A percentile compares a stretch with the other conserved stretches of the same genome.
Conservation (phyloP, 2,888 invertebrate species). For the Agrenia bidenticulata region DNA sequence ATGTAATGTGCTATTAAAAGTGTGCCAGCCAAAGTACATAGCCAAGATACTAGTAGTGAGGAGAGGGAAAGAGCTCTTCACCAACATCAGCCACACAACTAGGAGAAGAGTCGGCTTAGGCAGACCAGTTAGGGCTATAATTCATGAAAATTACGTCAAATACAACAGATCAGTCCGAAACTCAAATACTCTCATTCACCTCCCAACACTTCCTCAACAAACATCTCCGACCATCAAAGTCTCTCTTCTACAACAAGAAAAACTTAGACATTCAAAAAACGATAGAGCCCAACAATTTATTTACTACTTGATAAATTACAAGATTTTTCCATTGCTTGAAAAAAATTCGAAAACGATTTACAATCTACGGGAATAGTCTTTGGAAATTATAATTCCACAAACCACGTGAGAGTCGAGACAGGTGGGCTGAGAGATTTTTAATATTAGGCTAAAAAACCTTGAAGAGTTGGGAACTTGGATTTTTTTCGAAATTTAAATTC, state of each 20-base stretch:
- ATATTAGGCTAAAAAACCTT: no score
- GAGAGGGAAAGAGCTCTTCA: slow-evolving; percentile 4
- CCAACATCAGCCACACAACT: background rate
- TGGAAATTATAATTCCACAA: no score
- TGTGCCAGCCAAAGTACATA: slow-evolving; percentile 53
- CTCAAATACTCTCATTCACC: slow-evolving; percentile 12
- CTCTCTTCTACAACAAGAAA: background rate
- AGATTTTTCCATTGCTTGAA: no score
- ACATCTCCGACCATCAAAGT: background rate
- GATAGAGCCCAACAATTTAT: no score
- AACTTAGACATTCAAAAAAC: background rate
- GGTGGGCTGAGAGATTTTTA: no score
- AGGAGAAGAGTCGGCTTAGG: no score
- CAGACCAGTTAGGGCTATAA: slow-evolving; percentile 53
- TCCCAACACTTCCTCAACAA: slow-evolving; percentile 5
- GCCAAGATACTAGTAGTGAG: slow-evolving; percentile 20
- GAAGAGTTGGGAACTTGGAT: no score
- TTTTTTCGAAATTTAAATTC: no score
- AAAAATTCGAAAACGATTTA: no score
- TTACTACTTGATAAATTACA: no score
- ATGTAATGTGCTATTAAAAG: slow-evolving; percentile 55
- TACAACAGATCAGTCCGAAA: slow-evolving; percentile 39
- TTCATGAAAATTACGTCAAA: slow-evolving; percentile 56
- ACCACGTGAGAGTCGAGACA: no score
- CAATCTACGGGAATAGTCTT: background rate